Base-by-base conservation (phyloP, 2,113 vertebrate species). In the Halichoerus grypus region DNA sequence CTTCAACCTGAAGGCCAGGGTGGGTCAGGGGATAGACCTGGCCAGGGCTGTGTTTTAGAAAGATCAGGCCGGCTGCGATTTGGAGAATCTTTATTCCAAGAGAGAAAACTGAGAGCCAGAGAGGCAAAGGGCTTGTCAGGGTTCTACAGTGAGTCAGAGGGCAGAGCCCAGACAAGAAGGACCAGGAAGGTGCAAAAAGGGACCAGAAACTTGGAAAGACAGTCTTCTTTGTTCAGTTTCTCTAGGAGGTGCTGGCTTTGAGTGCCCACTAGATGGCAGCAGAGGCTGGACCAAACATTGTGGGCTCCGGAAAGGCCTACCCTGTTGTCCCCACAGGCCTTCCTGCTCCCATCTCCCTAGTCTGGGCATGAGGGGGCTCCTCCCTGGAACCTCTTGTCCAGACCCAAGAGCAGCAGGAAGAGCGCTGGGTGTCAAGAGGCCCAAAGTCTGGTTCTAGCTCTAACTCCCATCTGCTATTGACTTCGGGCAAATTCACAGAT, bases 231-330 rank as follows among this genome's bases (percentile, higher is more conserved):
- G 3, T 59, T 80, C 18, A 42, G 57, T 42, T 57, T 94, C 33
- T 84, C 77, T 74, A 67, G 4, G 61, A 94, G 19, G 76, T 2
- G 0, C 46, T 65, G 67, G 69, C 55, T 39, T 15, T 36, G 1
- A 42, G 1, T 72, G 21, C 36, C 77, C 95, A 94, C 49, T 57
- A 61, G 77, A 51, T 84, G 96, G 83, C 55, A 94, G 87, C 71
- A 97, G 83, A 95, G 77, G 33, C 71, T 65, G 9, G 13, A 8
- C 5, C 31, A 79, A 83, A 77, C 16, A 79, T 53, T 18, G 42
- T 31, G 53, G 28, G 8, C 57, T 11, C 22, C 1, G 0, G 0
- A 6, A 42, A 12, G 15, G 19, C 9, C 49, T 36, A 12, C 71
- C 7, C 4, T 3, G 31, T n/a, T 71, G 46, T 51, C 51, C 14